These are phyloP conservation scores for Acanthurus lineatus DNA, from an alignment of 2,797 vertebrate species.

Conservation along the genomic window DNA sequence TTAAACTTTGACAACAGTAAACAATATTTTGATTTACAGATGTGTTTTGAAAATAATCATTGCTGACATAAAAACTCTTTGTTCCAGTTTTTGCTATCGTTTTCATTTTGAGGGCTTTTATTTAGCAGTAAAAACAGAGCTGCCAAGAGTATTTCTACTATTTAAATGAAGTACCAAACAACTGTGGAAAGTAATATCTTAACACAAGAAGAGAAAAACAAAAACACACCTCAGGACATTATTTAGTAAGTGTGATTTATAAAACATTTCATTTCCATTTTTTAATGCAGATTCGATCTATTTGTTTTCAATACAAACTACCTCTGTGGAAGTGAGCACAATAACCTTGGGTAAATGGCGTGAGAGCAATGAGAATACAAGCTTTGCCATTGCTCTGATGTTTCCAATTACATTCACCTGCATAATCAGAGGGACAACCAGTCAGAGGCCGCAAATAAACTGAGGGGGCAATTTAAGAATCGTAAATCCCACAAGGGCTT, in stretches of 20 bases:
- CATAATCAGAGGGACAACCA: slow-evolving; percentile 78
- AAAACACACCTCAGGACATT: slow-evolving; percentile 42
- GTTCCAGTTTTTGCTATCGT: slow-evolving; percentile 21
- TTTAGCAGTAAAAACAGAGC: slow-evolving; percentile 49
- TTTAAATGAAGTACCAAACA: slow-evolving; percentile 46
- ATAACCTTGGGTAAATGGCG: slow-evolving; percentile 66
- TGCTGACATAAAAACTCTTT: slow-evolving; percentile 40
- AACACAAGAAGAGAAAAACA: slow-evolving; percentile 43
- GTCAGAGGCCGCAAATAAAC: slow-evolving; percentile 78
- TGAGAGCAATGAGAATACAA: slow-evolving; percentile 77
- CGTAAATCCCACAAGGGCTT: slow-evolving; percentile 75
- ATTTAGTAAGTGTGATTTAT: slow-evolving; percentile 32
- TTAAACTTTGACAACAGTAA: slow-evolving; percentile 23
- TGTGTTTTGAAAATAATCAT: slow-evolving; percentile 44
- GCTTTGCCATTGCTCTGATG: slow-evolving; percentile 63
- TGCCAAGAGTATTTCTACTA: slow-evolving; percentile 50
- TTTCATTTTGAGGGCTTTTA: slow-evolving; percentile 40
- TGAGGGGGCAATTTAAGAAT: slow-evolving; percentile 73
- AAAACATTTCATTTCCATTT: slow-evolving; percentile 24
- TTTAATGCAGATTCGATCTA: slow-evolving; percentile 13
- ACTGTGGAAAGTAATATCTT: slow-evolving; percentile 29
- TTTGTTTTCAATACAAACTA: slow-evolving; percentile 10
- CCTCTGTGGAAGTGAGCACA: slow-evolving; percentile 26
- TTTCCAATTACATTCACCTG: slow-evolving; percentile 82
- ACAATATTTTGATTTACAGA: slow-evolving; percentile 48